Percentiles rank a stretch among this genome's conserved stretches.
These are phyloP conservation scores for Melolontha melolontha DNA, from an alignment of 2,888 invertebrate species.

Conservation along the genomic window DNA sequence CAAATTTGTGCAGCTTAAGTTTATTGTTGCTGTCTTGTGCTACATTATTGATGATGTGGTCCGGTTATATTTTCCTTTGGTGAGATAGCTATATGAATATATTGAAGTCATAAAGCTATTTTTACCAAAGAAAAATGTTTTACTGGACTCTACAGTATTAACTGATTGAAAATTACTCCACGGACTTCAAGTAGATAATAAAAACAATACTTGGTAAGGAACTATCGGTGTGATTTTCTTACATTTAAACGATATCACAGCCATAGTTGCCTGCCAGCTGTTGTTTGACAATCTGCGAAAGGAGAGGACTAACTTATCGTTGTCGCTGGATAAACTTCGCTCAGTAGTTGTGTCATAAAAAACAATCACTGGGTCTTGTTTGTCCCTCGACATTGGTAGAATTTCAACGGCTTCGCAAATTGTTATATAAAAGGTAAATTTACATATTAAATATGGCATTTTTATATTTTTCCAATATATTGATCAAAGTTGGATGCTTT, in stretches of 20 bases:
- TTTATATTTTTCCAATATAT: constrained; percentile 7
- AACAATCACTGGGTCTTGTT: constrained; percentile 60
- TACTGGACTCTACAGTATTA: background rate
- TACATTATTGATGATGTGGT: background rate
- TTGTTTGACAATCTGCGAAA: constrained; percentile 16
- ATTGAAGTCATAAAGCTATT: constrained; percentile 65
- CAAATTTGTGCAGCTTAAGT: no score
- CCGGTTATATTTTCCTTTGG: constrained; percentile 59
- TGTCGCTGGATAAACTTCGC: constrained; percentile 11
- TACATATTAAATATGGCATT: background rate
- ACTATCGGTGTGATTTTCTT: constrained; percentile 64
- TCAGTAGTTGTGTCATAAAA: constrained; percentile 17
- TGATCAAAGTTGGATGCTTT: constrained; percentile 50
- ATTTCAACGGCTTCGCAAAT: background rate
- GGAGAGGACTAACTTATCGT: background rate
- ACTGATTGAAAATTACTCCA: background rate
- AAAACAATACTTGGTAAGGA: constrained; percentile 57
- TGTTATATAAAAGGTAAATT: background rate
- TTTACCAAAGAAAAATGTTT: constrained; percentile 57
- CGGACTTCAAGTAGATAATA: background rate
- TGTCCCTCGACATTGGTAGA: constrained; percentile 42
- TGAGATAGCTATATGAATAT: constrained; percentile 61
- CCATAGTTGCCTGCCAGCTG: constrained; percentile 60
- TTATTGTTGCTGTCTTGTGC: background rate
- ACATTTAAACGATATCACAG: constrained; percentile 61